Base-by-base conservation (phyloP, 1,140 invertebrate species). In the Geopemphigus sp. region DNA sequence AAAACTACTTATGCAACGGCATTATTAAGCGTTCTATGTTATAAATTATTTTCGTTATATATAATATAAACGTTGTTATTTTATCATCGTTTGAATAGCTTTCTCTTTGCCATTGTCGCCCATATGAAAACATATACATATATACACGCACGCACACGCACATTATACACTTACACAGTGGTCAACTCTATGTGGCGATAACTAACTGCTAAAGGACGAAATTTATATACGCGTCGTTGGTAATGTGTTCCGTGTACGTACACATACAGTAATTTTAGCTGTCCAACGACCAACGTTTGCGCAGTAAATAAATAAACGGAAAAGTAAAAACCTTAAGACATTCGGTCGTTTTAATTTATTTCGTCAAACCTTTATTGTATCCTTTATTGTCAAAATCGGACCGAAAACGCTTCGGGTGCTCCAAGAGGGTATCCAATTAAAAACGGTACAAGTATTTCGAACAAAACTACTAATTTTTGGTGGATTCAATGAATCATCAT, bases 391-490 rank as follows among this genome's bases (percentile, higher is more conserved):
- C 45, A 24, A 50, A 22, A 5, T 68, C 47, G 22, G 8, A 14
- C 24, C 24, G 50, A 72, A 68, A 72, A 54, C 68, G 50, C 24
- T 15, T 53, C 26, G 47, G 50, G 50, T 29, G 47, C 24, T 72
- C 26, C 17, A 12, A 17, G 47, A 57, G 54, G 11, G n/a, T 72
- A 72, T 54, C 68, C 68, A 72, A 72, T 72, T 72, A 72, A 54
- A n/a, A 72, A 53, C 19, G n/a, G 68, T n/a, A 32, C 24, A 22
- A 72, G 68, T 29, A 54, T 53, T 17, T 29, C 26, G 50, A 72
- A 72, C 68, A 72, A 72, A 72, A 72, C 47, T 72, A 54, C 66
- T 68, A 53, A 72, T 53, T 72, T 72, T 54, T 72, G 54, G 68
- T 19, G 68, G 68, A 54, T 54, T 72, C 68, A 72, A 53, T 72